Evolutionary conservation across 2,888 invertebrate species (phyloP).

Genomic region (Diaperis boleti): DNA sequence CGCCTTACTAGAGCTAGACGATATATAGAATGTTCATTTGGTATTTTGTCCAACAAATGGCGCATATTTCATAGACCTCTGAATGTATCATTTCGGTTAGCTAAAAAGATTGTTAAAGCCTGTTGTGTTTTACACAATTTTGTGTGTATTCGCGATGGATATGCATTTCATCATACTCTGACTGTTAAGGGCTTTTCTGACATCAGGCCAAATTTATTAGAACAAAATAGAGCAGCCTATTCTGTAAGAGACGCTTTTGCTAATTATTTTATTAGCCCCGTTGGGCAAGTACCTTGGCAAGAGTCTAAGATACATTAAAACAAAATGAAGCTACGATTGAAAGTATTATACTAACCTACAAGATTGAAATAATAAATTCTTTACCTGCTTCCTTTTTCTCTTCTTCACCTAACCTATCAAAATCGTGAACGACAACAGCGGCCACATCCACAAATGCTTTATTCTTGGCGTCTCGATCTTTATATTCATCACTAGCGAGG

Average conservation of each 20-base stretch:
- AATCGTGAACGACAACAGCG: too few relatives aligned
- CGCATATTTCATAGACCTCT: slow-evolving; percentile 52
- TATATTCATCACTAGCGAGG: too few relatives aligned
- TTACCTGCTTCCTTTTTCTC: too few relatives aligned
- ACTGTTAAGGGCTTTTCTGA: background rate
- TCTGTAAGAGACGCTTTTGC: background rate
- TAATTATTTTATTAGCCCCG: slow-evolving; percentile 1
- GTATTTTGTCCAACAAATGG: slow-evolving; percentile 58
- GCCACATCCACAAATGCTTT: too few relatives aligned
- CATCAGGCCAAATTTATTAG: background rate
- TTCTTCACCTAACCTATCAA: too few relatives aligned
- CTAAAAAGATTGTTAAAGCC: background rate
- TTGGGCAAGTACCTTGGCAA: background rate
- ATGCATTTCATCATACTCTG: background rate
- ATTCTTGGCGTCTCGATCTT: too few relatives aligned
- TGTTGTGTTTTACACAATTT: slow-evolving; percentile 39
- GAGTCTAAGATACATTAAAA: too few relatives aligned
- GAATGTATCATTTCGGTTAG: slow-evolving; percentile 26
- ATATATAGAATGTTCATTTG: slow-evolving; percentile 56
- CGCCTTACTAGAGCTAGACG: slow-evolving; percentile 52
- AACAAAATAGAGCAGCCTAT: background rate
- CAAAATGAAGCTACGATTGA: too few relatives aligned
- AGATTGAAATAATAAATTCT: too few relatives aligned
- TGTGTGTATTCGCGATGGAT: slow-evolving; percentile 36
- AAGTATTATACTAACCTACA: too few relatives aligned